Conservation (phyloP, 1,140 invertebrate species). For the Hylaeus anthracinus region DNA sequence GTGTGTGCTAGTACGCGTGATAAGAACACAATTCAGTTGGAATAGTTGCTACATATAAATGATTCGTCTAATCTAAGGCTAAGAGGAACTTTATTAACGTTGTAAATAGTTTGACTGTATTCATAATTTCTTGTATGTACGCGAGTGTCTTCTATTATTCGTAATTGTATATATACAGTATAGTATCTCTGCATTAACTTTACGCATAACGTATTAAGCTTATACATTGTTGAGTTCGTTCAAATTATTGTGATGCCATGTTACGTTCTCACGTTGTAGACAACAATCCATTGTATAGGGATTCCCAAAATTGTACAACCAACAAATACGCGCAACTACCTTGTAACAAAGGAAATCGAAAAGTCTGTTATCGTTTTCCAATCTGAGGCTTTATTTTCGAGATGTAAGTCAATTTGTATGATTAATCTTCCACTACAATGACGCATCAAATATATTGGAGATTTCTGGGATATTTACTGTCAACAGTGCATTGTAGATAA, state of each 20-base stretch:
- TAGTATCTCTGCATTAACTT: slow-evolving; percentile 61
- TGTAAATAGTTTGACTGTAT: slow-evolving; percentile 71
- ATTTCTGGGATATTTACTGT: not conserved
- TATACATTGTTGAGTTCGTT: slow-evolving; percentile 56
- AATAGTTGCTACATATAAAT: slow-evolving; percentile 52
- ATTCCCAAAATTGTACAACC: not conserved
- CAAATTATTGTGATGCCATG: slow-evolving; percentile 67
- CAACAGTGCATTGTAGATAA: not conserved
- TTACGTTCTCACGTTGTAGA: slow-evolving; percentile 48
- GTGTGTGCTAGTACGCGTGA: slow-evolving; percentile 5
- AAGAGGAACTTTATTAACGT: slow-evolving; percentile 55
- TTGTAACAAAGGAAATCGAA: not conserved
- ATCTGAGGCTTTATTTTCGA: not conserved
- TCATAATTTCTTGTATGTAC: slow-evolving; percentile 57
- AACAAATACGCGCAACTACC: not conserved
- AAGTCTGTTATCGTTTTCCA: no score
- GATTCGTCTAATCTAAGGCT: slow-evolving; percentile 58
- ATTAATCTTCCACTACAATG: no score
- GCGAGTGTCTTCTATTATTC: slow-evolving; percentile 64
- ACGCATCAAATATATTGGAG: not conserved
- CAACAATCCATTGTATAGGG: slow-evolving; percentile 5
- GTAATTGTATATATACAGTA: slow-evolving; percentile 63
- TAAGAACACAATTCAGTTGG: slow-evolving; percentile 45
- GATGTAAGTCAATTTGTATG: not conserved
- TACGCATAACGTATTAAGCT: slow-evolving; percentile 37